Percentiles rank a stretch among this genome's conserved stretches.
Conservation (phyloP, 1,140 invertebrate genomes). For the Leptinotarsa defecta region DNA sequence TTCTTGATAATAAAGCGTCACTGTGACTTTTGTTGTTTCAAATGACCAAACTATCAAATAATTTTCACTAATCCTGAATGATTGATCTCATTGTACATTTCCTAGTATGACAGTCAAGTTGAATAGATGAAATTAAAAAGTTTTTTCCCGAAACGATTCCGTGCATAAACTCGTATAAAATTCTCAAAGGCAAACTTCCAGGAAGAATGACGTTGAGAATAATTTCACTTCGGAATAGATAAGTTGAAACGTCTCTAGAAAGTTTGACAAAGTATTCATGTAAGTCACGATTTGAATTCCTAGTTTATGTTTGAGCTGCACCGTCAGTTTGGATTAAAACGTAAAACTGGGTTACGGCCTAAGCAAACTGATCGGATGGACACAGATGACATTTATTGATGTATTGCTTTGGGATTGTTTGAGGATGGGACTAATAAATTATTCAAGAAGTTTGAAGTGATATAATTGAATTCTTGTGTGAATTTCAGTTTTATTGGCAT, state of each 20-base stretch:
- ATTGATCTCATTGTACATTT: too few species aligned
- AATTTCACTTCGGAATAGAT: conserved; percentile 5
- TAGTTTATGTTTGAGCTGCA: background rate
- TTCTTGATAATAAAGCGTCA: too few species aligned
- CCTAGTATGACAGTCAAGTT: too few species aligned
- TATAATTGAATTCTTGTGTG: too few species aligned
- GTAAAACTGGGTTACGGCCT: background rate
- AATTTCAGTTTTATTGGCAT: too few species aligned
- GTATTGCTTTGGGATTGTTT: background rate
- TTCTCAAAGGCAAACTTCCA: background rate
- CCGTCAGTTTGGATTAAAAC: background rate
- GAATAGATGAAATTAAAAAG: too few species aligned
- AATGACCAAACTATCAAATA: too few species aligned
- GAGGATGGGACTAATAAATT: too few species aligned
- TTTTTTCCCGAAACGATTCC: background rate
- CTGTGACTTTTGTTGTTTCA: too few species aligned
- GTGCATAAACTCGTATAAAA: background rate
- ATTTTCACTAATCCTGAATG: too few species aligned
- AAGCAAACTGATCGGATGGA: background rate
- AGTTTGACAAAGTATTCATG: background rate
- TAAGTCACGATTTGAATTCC: background rate
- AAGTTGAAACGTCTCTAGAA: background rate
- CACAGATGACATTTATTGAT: background rate
- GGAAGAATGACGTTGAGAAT: background rate
- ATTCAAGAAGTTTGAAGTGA: too few species aligned